Conservation (phyloP, 2,888 invertebrate genomes). For the Xanthostigma xanthostigma region DNA sequence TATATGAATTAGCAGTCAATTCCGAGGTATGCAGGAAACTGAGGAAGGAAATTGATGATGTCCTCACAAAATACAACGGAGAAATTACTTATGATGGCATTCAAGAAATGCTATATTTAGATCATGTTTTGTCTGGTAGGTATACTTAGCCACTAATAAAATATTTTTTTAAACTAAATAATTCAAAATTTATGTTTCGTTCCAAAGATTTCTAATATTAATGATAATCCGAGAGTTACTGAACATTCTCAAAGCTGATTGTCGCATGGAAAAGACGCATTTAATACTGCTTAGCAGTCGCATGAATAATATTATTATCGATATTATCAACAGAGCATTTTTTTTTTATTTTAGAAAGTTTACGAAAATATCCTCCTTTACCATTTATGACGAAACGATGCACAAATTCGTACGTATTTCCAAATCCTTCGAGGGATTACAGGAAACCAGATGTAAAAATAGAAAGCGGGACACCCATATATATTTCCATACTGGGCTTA, state of each 20-base stretch:
- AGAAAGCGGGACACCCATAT: conserved; percentile 15
- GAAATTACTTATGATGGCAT: conserved; percentile 31
- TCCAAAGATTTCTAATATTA: no score
- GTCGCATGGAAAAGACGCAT: no score
- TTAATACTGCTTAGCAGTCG: no score
- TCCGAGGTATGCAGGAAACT: conserved; percentile 27
- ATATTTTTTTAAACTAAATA: no score
- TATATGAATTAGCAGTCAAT: conserved; percentile 33
- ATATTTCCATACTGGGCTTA: conserved; percentile 17
- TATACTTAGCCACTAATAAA: background rate
- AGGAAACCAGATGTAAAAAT: conserved; percentile 16
- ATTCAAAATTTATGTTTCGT: no score
- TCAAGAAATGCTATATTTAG: conserved; percentile 31
- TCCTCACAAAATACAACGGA: conserved; percentile 23
- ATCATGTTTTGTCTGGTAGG: conserved; percentile 30
- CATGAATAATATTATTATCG: no score
- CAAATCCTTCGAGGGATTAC: conserved; percentile 13
- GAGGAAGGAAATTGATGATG: conserved; percentile 26
- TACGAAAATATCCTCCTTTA: conserved; percentile 20
- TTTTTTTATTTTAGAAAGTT: conserved; percentile 15
- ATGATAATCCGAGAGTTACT: no score
- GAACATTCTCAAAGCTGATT: no score
- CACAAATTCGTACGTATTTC: conserved; percentile 14
- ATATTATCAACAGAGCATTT: background rate
- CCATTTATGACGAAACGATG: conserved; percentile 12